These are phyloP conservation scores for Drosophila anceps DNA, from an alignment of 2,888 invertebrate genomes.

Conservation along the genomic window DNA sequence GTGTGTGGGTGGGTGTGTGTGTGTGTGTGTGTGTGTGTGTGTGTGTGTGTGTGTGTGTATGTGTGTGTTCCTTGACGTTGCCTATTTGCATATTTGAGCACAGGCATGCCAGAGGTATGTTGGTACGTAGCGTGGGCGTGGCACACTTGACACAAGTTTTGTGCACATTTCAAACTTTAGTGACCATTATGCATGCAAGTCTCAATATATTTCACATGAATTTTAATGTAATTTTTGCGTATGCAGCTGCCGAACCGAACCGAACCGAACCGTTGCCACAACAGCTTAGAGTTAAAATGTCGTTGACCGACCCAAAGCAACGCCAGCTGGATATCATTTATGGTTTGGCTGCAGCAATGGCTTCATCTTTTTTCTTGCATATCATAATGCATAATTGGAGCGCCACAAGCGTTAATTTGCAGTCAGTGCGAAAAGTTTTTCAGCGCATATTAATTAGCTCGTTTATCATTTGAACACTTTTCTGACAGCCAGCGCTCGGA, in stretches of 20 bases:
- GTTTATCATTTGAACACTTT: slow-evolving; percentile 77
- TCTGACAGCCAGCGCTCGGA: slow-evolving; percentile 58
- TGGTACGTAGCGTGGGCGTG: slow-evolving; percentile 27
- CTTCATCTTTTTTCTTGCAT: slow-evolving; percentile 37
- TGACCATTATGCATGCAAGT: slow-evolving; percentile 79
- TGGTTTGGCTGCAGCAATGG: not conserved
- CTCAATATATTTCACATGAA: slow-evolving; percentile 79
- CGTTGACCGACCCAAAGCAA: slow-evolving; percentile 48
- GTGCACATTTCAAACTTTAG: slow-evolving; percentile 70
- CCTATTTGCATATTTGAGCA: slow-evolving; percentile 61
- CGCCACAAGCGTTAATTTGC: slow-evolving; percentile 48
- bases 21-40: too few relatives aligned
- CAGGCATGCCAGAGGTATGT: slow-evolving; percentile 15
- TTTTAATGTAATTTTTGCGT: slow-evolving; percentile 68
- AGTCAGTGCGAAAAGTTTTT: slow-evolving; percentile 47
- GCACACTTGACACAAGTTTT: slow-evolving; percentile 67
- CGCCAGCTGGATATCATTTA: slow-evolving; percentile 5
- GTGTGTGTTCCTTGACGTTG: slow-evolving; percentile 18
- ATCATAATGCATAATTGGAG: slow-evolving; percentile 69
- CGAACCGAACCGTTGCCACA: not conserved
- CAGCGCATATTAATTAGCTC: slow-evolving; percentile 78
- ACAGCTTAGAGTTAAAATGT: slow-evolving; percentile 29
- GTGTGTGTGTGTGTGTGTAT: too few relatives aligned
- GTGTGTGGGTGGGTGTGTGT: too few relatives aligned
- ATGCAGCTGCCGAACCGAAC: slow-evolving; percentile 26